Conservation (phyloP, 2,113 vertebrate species). For the Melozone crissalis region DNA sequence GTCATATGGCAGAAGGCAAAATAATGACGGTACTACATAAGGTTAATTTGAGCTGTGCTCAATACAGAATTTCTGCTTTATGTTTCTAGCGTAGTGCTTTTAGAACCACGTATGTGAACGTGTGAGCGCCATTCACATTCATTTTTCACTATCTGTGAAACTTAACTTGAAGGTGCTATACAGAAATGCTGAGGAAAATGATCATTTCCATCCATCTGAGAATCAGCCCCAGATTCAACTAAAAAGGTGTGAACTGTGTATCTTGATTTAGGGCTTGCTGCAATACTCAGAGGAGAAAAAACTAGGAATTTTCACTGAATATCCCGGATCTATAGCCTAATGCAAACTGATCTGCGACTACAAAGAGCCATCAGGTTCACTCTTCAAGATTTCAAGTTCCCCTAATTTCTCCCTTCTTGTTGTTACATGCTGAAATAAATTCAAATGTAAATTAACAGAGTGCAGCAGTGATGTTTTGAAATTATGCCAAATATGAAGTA, state of each 20-base stretch:
- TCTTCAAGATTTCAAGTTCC: background rate
- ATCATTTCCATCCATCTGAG: background rate
- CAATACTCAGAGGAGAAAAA: background rate
- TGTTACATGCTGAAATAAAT: background rate
- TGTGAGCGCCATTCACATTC: background rate
- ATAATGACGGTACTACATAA: background rate
- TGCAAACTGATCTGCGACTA: background rate
- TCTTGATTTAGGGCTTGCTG: background rate
- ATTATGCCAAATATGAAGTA: slow-evolving; percentile 19
- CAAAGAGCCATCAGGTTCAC: background rate
- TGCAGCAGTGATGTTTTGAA: background rate
- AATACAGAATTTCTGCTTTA: background rate
- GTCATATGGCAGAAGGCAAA: slow-evolving; percentile 3
- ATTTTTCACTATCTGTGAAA: background rate
- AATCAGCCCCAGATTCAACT: background rate
- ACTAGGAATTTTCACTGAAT: background rate
- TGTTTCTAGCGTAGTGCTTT: background rate
- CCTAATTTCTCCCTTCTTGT: background rate
- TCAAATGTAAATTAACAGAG: background rate
- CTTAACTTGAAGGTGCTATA: background rate
- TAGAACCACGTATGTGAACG: background rate
- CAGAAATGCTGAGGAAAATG: background rate
- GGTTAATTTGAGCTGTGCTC: background rate
- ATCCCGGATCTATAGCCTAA: background rate
- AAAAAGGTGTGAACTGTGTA: background rate